Base-by-base conservation (phyloP, 2,888 invertebrate genomes). In the Electrophaes corylata region DNA sequence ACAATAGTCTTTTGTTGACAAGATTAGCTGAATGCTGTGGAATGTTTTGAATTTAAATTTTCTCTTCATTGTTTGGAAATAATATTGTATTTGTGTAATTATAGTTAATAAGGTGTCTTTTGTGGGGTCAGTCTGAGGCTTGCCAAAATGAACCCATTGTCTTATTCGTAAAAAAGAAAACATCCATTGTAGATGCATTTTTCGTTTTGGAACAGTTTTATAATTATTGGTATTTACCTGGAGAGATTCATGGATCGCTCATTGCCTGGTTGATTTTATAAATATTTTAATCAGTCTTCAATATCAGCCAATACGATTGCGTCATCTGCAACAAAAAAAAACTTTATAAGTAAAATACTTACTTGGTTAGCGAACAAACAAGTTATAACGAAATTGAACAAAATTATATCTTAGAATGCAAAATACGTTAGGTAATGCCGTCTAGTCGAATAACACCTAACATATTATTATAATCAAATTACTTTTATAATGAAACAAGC, bases 1-100 rank as follows among this genome's bases (percentile, higher is more conserved):
- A 91, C 91, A 91, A 91, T 91, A 85, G 88, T 84, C 87, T 80
- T 88, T 90, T 91, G 89, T 91, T 87, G 87, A 85, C 84, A 81
- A 88, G 89, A 91, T 91, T 90, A 91, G 90, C 90, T 89, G 88
- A 90, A 90, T 88, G 81, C 84, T 83, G 84, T 82, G 81, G 85
- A 84, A 86, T 91, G 90, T 91, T 91, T 87, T 89, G 85, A 85
- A 84, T 85, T 85, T 81, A 81, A 87, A 84, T 85, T 79, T 86
- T 88, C 86, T 79, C 86, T 84, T 80, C 81, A 84, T 86, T 89
- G 89, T 89, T 88, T 85, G 76, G 73, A 79, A 81, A 86, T 79
- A 81, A 79, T 77, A 75, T 73, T 79, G 75, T 78, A 70, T 67
- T 64, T 65, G 56, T 60, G 55, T 55, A 51, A 58, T 57, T 61